Base-by-base conservation (phyloP, 2,797 vertebrate species). In the Cichlasoma orientale region DNA sequence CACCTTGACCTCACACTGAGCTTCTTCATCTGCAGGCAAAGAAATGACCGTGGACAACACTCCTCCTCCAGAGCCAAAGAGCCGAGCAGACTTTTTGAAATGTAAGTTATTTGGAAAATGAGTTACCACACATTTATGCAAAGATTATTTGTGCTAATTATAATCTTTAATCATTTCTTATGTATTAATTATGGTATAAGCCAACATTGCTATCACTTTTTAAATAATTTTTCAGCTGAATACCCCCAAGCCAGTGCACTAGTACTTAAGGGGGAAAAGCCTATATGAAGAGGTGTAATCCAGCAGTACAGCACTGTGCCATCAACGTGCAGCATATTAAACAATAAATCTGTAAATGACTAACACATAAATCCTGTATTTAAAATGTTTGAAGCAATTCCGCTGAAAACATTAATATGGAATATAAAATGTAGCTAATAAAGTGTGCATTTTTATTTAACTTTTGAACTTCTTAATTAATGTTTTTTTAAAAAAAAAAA, bases 11-110 rank as follows among this genome's bases (percentile, higher is more conserved):
- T 55, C 23, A 86, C 68, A 9, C 38, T 23, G 21, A 50, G 27
- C 38, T 73, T 86, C 31, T 83, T 80, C 57, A 19, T 79, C 56
- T 83, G 33, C 86, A 96, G 95, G 86, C 52, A 96, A 94, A 93
- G 95, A 96, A 61, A 74, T 94, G 58, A 84, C 87, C 0, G 92
- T 95, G 85, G 94, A 96, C 91, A 95, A 86, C 80, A 13, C 87
- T 72, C 91, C 88, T 33, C 86, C 90, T 47, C 86, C 94, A 76
- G 95, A 96, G 72, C 96, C 96, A 21, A 95, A 79, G 79, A 89
- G 7, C 92, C 93, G 95, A 82, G 88, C 91, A 18, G 96, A 96
- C 27, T 96, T 96, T 82, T 58, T 96, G 18, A 96, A 96, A 84
- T 94, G 96, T 96, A 88, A 93, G 95, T 8, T 33, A 31, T 31